Evolutionary conservation across 2,797 vertebrate species (phyloP), one percentile per base, ranked within the genome.

Genomic region (Cirrhinus mrigala): DNA sequence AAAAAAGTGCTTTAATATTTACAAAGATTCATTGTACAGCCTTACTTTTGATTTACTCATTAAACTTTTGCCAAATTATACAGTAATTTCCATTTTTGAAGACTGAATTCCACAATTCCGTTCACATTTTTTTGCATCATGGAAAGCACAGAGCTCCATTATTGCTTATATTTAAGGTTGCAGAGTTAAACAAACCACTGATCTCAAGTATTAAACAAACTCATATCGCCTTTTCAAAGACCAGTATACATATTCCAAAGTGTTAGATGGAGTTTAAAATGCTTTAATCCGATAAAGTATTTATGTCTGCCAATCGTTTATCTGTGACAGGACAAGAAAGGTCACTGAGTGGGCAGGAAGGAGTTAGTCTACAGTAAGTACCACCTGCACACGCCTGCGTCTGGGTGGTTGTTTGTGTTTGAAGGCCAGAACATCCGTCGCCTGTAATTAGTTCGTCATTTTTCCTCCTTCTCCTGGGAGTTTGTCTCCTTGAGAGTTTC

Each of bases 401-500:
- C 56, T 50, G 52, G 64, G 20, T 37, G 58, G 9, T 40, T 82
- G 73, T 71, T 85, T 86, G 71, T 40, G 64, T 46, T 27, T 75
- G 78, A 75, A 87, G 73, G 84, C 69, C 56, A 66, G 48, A 79
- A 76, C 50, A 52, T 48, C 60, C 54, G 29, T 44, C 18, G 58
- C 10, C 71, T 76, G 56, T 73, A 66, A 83, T 75, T 75, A 83
- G 58, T 52, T 83, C 2, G 27, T 75, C 44, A 66, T 76, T 83
- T 64, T 40, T 68, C 50, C 58, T 54, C 71, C 71, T 50, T 27
- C 75, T 78, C 75, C 54, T 11, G 54, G 56, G 75, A 52, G 82
- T 76, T 76, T 24, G 24, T 79, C 77, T 79, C 77, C 77, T 79
- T 79, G 77, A 79, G 77, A 48, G 77, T 62, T 64, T 29, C 5